phyloP scores from a whole-genome alignment of 2,797 vertebrate genomes.

The Enteromius argenteus region DNA sequence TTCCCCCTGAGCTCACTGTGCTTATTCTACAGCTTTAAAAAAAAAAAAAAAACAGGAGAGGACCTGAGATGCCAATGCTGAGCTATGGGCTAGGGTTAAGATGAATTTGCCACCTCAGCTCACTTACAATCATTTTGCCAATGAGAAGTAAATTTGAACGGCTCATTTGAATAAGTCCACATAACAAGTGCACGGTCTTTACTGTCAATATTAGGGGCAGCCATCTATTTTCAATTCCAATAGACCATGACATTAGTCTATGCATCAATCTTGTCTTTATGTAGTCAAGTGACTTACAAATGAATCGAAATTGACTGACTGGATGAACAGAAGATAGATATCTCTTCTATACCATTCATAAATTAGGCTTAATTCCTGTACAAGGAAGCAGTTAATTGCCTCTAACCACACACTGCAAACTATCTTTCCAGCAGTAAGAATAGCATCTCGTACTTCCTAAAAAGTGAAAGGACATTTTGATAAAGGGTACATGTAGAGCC shows the following conservation, averaged over 20 bases:
- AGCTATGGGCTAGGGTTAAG: neutral
- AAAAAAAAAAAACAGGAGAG: constrained; percentile 4
- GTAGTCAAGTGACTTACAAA: constrained; percentile 28
- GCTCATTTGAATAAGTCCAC: constrained; percentile 33
- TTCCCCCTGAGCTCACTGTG: constrained; percentile 43
- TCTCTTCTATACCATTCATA: constrained; percentile 13
- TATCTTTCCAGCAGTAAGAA: neutral
- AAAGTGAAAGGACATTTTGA: constrained; percentile 33
- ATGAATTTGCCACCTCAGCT: constrained; percentile 12
- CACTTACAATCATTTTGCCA: constrained; percentile 28
- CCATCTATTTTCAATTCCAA: constrained; percentile 21
- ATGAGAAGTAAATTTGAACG: constrained; percentile 21
- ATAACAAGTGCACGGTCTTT: neutral
- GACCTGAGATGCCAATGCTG: constrained; percentile 14
- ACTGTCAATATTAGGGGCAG: neutral
- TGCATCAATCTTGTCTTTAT: constrained; percentile 9
- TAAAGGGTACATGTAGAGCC: constrained; percentile 30
- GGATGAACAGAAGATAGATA: constrained; percentile 1
- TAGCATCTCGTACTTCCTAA: constrained; percentile 14
- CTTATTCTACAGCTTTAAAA: constrained; percentile 50
- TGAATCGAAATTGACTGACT: constrained; percentile 22
- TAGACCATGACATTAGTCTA: constrained; percentile 11
- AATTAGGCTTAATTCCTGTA: constrained; percentile 18
- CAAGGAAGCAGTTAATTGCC: constrained; percentile 32
- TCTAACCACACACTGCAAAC: constrained; percentile 11